Evolutionary conservation across 2,797 vertebrate species (phyloP), one percentile per base, ranked within the genome.

Genomic region (Morelia viridis): DNA sequence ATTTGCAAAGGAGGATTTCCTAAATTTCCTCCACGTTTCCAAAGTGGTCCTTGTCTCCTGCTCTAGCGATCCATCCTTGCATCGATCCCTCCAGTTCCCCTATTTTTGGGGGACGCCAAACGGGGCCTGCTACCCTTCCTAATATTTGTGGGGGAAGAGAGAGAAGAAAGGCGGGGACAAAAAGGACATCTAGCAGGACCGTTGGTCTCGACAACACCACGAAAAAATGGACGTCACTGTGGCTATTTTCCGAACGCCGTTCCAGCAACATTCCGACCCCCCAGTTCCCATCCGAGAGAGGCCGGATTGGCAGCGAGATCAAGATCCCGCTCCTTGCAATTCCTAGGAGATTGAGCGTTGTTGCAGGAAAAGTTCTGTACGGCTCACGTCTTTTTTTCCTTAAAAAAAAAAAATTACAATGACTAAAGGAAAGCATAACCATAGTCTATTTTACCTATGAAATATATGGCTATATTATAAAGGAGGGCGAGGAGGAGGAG

Each of bases 391-490:
- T 94, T 95, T 96, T 94, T 97, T 96, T 96, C 22, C 2, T 1
- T 58, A 56, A 31, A 13, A 90, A 84, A 19, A 83, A 41, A 60
- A 83, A 60, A 57, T 53, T n/a, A 92, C 61, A n/a, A 97, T 95
- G 83, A 65, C 93, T 96, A 97, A 96, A 96, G 97, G 95, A 97
- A 97, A 97, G 96, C 95, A 96, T 97, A 97, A 97, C 68, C 92
- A 92, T 97, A 95, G 97, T 97, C 88, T 97, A 97, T 98, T 97
- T 98, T 97, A 97, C 96, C 97, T 97, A 97, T 97, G 96, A 97
- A 97, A 97, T 97, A 97, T 97, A 97, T 97, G 97, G 97, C 96
- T 98, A 97, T 97, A 97, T 97, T 97, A 97, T 95, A 96, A 97
- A 96, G 94, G 96, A 96, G 19, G 35, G 50, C 8, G 50, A 50